Base-by-base conservation (phyloP, 2,113 vertebrate species). In the Ptilonorhynchus violaceus region DNA sequence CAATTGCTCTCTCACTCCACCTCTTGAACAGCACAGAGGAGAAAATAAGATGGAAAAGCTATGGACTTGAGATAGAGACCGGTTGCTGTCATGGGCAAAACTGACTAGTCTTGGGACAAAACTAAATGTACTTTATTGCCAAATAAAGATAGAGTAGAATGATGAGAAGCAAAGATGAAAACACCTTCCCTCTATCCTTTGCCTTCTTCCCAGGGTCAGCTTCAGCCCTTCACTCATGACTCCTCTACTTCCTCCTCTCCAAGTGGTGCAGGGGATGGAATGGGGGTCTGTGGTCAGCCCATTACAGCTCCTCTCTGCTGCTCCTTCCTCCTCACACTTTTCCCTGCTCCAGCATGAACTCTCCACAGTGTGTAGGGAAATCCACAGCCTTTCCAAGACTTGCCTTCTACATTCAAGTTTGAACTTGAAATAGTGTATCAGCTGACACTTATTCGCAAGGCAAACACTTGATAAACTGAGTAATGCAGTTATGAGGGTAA, bases 211-310 rank as follows among this genome's bases (percentile, higher is more conserved):
- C 24, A 44, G 37, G 19, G 13, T 50, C 30, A 47, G 14, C 63
- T 88, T 80, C 35, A 73, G 5, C 42, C 35, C 30, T 73, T 93
- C 35, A 9, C 15, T 67, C 31, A 49, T 1, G 1, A 11, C 13
- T 74, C 41, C n/a, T 55, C 5, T 15, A 20, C 4, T 72, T 30
- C 23, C 19, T 13, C 35, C 8, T 37, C 17, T 0, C 27, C 18
- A 5, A 5, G 10, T 0, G 0, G 15, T 2, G 1, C 55, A 49
- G 20, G 23, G 10, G 3, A 30, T 55, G 24, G 3, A 53, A 49
- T 11, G 7, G 4, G 6, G 8, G 10, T 2, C 47, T 69, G 5
- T 41, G 15, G 25, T 84, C 13, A 70, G 27, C 18, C 25, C 42
- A 20, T 37, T 28, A 24, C 3, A 23, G 11, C 24, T 42, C 22